Base-by-base conservation (phyloP, 2,888 invertebrate genomes). In the Limnephilus auricula region DNA sequence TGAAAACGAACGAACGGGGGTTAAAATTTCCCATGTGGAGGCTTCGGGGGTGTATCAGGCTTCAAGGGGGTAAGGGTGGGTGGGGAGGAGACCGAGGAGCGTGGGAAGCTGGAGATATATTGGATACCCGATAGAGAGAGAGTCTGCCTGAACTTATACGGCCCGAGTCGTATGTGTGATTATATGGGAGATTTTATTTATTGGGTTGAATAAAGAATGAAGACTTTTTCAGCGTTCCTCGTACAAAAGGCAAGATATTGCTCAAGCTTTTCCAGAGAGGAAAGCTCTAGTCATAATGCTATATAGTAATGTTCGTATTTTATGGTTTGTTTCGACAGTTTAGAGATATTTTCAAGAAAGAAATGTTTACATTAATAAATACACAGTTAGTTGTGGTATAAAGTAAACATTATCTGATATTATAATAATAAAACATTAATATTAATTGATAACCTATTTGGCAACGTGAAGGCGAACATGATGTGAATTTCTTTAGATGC, bases 71-170 rank as follows among this genome's bases (percentile, higher is more conserved):
- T 79, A 32, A 85, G 89, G 50, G 50, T 50, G 18, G 82, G 1
- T 84, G 90, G 32, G 18, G 45, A 65, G 87, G 90, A 84, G 34
- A 78, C 82, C 30, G 50, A 86, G 79, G 30, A 89, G 92, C 84
- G 90, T 90, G 90, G 91, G 92, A 88, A 79, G 82, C 85, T 84
- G 90, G 91, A 90, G 90, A 91, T 93, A 93, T 93, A 93, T 93
- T 93, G 92, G 93, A 92, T 91, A 86, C 90, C 90, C 91, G 92
- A 92, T 92, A 92, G 91, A 91, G 87, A 90, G 78, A 65, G 79
- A 79, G 87, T 45, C n/a, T 37, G 80, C 32, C 18, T 40, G 40
- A 85, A 79, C 87, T 88, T 78, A 78, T 88, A 79, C 30, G 87
- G n/a, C 30, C 32, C 15, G 31, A 40, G 37, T n/a, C 78, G 78